phyloP scores from a whole-genome alignment of 2,113 vertebrate species.

The Tympanuchus pallidicinctus region DNA sequence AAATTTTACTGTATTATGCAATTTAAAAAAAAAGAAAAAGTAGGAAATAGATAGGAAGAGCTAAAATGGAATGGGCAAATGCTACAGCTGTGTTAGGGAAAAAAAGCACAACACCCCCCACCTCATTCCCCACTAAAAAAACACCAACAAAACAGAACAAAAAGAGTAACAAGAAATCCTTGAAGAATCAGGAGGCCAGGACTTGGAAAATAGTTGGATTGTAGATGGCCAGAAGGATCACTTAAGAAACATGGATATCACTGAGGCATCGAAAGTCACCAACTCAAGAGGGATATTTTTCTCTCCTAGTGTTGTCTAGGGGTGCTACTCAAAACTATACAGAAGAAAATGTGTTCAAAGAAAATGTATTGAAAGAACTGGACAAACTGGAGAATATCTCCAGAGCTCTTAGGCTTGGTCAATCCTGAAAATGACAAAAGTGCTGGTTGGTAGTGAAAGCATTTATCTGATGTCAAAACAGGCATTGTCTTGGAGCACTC shows the following conservation, averaged over 20 bases:
- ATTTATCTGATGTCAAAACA: not conserved
- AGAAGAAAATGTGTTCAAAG: not conserved
- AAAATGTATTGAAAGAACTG: not conserved
- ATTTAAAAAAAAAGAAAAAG: not conserved
- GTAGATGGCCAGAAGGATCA: not conserved
- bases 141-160: not conserved
- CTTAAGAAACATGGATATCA: not conserved
- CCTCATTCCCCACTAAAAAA: too few species aligned
- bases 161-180: not conserved
- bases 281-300: not conserved
- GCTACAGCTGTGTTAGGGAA: not conserved
- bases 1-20: not conserved
- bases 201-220: not conserved
- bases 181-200: not conserved
- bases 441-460: not conserved
- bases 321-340: not conserved
- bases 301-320: not conserved
- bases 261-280: not conserved
- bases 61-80: not conserved
- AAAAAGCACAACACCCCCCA: not conserved
- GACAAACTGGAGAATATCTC: not conserved
- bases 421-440: not conserved
- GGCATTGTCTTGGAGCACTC: not conserved
- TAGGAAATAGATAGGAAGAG: not conserved
- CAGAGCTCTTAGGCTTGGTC: not conserved